A percentile compares a stretch with the other conserved stretches of the same genome.
These are phyloP conservation scores for Leptinotarsa rubiginosa DNA, from an alignment of 2,888 invertebrate species.

Conservation along the genomic window DNA sequence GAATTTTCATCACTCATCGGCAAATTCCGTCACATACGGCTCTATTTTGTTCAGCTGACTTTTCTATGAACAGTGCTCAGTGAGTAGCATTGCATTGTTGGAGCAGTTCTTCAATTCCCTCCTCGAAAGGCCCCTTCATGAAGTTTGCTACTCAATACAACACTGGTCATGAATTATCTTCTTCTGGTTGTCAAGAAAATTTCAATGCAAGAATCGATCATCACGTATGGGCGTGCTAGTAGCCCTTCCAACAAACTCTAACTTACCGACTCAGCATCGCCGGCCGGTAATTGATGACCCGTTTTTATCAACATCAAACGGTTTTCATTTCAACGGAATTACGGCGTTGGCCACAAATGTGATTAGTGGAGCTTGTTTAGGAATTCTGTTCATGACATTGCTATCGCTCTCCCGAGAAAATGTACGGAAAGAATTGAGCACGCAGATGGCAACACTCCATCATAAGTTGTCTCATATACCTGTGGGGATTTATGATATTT, in stretches of 20 bases:
- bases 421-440: conserved; percentile 49
- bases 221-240: conserved; percentile 11
- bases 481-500: conserved; percentile 60
- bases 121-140: too few relatives aligned
- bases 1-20: too few relatives aligned
- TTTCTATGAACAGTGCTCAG: too few relatives aligned
- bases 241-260: not conserved
- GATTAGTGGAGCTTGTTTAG: conserved; percentile 63
- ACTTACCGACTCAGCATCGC: conserved; percentile 27
- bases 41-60: too few relatives aligned
- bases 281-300: conserved; percentile 57
- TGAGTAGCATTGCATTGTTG: too few relatives aligned
- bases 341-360: conserved; percentile 60
- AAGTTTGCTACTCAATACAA: too few relatives aligned
- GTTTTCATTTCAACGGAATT: conserved; percentile 62
- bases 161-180: not conserved
- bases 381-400: conserved; percentile 59
- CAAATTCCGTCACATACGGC: too few relatives aligned
- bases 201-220: not conserved
- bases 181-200: too few relatives aligned
- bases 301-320: conserved; percentile 62
- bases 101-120: too few relatives aligned
- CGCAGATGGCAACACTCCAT: conserved; percentile 48
- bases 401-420: conserved; percentile 56
- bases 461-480: conserved; percentile 59